phyloP scores from a whole-genome alignment of 2,113 vertebrate genomes.

The Macquaria ambigua region DNA sequence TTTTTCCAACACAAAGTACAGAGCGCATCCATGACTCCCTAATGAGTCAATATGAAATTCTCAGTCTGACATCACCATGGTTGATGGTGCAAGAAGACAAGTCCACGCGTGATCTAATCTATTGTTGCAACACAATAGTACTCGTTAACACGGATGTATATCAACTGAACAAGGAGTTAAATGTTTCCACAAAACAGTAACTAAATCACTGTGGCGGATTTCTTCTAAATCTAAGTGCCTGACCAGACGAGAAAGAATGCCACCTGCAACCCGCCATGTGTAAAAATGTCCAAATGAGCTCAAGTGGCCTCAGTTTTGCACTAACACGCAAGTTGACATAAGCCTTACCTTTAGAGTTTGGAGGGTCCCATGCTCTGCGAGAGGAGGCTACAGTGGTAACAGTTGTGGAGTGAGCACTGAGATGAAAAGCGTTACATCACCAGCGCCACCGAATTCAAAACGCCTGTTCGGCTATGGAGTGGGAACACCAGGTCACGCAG shows the following conservation, averaged over 20 bases:
- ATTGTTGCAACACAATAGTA: background rate
- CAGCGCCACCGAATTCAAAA: constrained; percentile 26
- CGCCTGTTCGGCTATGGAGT: constrained; percentile 10
- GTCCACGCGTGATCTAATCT: background rate
- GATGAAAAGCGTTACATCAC: constrained; percentile 58
- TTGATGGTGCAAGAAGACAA: constrained; percentile 38
- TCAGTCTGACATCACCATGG: background rate
- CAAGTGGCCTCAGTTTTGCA: background rate
- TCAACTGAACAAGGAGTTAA: background rate
- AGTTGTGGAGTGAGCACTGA: constrained; percentile 28
- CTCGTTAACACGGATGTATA: background rate
- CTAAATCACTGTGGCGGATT: background rate
- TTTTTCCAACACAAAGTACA: background rate
- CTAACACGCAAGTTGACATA: background rate
- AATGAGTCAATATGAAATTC: constrained; percentile 17
- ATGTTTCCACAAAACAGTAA: background rate
- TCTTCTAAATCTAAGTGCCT: background rate
- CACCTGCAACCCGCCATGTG: background rate
- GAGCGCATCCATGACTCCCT: background rate
- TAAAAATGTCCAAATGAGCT: constrained; percentile 13
- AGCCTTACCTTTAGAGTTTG: constrained; percentile 77
- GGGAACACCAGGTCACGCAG: constrained; percentile 14
- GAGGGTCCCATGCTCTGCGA: constrained; percentile 59
- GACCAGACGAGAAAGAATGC: background rate
- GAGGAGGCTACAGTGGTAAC: constrained; percentile 27